phyloP scores from a whole-genome alignment of 2,797 vertebrate genomes.

The Girardinus metallicus region DNA sequence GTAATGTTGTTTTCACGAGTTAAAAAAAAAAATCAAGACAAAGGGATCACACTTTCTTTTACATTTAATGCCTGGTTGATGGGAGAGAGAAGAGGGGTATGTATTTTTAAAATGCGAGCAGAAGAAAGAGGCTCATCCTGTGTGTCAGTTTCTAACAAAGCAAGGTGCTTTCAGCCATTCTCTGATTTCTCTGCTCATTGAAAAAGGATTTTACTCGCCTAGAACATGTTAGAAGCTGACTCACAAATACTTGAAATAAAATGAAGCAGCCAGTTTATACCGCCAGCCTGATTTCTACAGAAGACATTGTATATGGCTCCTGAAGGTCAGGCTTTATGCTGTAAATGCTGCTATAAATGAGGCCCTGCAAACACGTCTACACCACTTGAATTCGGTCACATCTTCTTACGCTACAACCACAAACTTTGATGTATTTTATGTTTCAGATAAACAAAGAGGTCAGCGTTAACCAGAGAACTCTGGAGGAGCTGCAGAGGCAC shows the following conservation, averaged over 20 bases:
- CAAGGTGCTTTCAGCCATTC: slow-evolving; percentile 28
- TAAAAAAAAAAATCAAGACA: slow-evolving; percentile 16
- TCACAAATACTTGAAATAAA: slow-evolving; percentile 28
- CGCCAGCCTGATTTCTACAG: slow-evolving; percentile 2
- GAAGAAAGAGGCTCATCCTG: slow-evolving; percentile 11
- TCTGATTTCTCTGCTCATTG: slow-evolving; percentile 20
- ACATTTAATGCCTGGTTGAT: slow-evolving; percentile 23
- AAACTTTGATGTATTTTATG: neutral
- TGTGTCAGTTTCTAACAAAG: slow-evolving; percentile 31
- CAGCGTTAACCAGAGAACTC: neutral
- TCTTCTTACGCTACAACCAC: neutral
- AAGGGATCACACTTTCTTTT: slow-evolving; percentile 23
- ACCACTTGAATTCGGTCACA: neutral
- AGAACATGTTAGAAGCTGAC: slow-evolving; percentile 19
- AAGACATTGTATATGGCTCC: neutral
- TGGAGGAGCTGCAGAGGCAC: neutral
- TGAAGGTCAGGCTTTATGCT: neutral
- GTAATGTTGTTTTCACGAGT: slow-evolving; percentile 30
- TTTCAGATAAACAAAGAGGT: neutral
- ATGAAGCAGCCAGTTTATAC: slow-evolving; percentile 4
- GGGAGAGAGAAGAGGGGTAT: neutral
- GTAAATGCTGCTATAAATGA: neutral
- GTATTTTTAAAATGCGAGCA: slow-evolving; percentile 10
- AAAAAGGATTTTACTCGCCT: slow-evolving; percentile 2
- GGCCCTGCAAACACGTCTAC: neutral